Base-by-base conservation (phyloP, 2,113 vertebrate species). In the Myrmecobius fasciatus region DNA sequence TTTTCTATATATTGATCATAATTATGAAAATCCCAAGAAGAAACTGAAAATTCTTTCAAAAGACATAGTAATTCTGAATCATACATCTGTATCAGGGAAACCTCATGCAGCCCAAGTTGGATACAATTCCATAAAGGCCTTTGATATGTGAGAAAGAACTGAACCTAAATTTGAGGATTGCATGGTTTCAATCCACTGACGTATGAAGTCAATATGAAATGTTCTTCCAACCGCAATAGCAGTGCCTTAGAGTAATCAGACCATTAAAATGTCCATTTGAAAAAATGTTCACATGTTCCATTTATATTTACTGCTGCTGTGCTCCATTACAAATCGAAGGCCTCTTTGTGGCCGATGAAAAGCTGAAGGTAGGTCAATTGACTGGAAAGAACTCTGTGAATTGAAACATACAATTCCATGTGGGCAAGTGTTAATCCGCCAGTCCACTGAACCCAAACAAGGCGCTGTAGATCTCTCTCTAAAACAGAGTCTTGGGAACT, bases 281-380 rank as follows among this genome's bases (percentile, higher is more conserved):
- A 96, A 95, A 94, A 83, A 4, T 94, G 49, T 48, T 96, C 95
- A 94, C 0, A 83, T 83, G 0, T 97, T 96, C 92, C 95, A 43
- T 97, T 97, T 90, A 1, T 95, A 94, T 95, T 94, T 96, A 47
- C 89, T 95, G 95, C 96, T 95, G 95, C 96, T 96, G 96, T 96
- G 9, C 95, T 93, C 93, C 93, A 94, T 51, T 93, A 93, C 51
- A 92, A 93, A 92, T 95, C 92, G 90, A 95, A 93, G 92, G 96
- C 96, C 93, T 0, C 0, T 93, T 95, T 92, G 91, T 94, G 75
- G 51, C 96, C 0, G 93, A 43, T 95, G 97, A 97, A 97, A 97
- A 89, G 93, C 93, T 96, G 47, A 75, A 75, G 96, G 47, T 51
- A 12, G 93, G 96, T 97, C 95, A 94, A 14, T 92, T 92, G 67